phyloP scores from a whole-genome alignment of 2,113 vertebrate genomes.

The Andinoacara biseriatus region DNA sequence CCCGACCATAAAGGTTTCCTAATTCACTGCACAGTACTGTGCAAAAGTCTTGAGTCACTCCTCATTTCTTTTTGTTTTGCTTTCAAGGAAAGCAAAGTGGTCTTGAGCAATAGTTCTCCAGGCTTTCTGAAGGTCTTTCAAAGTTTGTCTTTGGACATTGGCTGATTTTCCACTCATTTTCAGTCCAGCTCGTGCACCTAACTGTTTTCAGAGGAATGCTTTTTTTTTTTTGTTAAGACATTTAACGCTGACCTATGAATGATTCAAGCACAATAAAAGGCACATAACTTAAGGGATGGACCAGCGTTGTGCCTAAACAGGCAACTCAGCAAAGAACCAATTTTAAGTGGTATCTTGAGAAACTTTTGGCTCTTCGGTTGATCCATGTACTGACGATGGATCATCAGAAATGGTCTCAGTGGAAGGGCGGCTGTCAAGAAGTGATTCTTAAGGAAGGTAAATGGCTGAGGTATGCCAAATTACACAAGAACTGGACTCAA shows the following conservation, averaged over 20 bases:
- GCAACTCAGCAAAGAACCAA: not conserved
- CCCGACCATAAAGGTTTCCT: slow-evolving; percentile 4
- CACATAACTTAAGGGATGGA: not conserved
- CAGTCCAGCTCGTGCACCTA: not conserved
- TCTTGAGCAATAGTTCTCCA: not conserved
- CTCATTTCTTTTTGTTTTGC: not conserved
- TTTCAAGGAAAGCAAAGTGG: not conserved
- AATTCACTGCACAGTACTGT: not conserved
- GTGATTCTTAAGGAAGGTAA: not conserved
- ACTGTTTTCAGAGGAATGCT: not conserved
- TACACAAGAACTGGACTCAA: not conserved
- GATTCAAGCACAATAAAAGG: not conserved
- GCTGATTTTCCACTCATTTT: not conserved
- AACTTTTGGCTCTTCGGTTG: not conserved
- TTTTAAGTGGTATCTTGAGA: not conserved
- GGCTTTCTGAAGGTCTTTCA: not conserved
- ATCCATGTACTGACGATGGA: not conserved
- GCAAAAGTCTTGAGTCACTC: not conserved
- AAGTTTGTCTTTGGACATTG: not conserved
- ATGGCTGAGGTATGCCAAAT: not conserved
- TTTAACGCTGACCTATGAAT: no score
- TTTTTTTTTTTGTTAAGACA: no score
- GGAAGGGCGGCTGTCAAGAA: not conserved
- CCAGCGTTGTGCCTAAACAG: not conserved
- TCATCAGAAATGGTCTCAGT: not conserved